A percentile compares a stretch with the other conserved stretches of the same genome.
Evolutionary conservation across 2,797 vertebrate genomes (phyloP).

Genomic region (Enteromius anoplus): DNA sequence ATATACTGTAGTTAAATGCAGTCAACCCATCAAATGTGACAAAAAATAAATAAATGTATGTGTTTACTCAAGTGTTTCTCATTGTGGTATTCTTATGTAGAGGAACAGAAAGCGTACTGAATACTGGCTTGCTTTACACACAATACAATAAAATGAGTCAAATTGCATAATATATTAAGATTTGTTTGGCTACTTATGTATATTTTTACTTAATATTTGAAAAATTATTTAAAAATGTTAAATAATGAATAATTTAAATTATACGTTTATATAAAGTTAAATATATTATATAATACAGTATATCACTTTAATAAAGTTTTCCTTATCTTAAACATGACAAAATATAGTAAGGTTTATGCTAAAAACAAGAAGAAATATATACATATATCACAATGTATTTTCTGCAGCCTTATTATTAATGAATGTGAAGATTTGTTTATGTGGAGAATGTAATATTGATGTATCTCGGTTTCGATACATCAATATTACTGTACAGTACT

Average conservation of each 20-base stretch:
- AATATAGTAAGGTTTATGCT: background rate
- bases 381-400: background rate
- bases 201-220: too few relatives aligned
- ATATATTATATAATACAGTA: too few relatives aligned
- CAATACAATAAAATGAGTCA: background rate
- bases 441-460: too few relatives aligned
- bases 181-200: too few relatives aligned
- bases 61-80: background rate
- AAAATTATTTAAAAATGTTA: background rate
- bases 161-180: background rate
- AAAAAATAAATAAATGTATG: background rate
- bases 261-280: background rate
- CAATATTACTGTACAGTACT: too few relatives aligned
- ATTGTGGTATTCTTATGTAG: background rate
- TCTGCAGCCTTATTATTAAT: background rate
- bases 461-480: too few relatives aligned
- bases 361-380: background rate
- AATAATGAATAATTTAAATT: background rate
- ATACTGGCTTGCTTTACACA: background rate
- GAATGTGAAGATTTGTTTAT: background rate
- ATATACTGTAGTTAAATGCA: background rate
- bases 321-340: background rate
- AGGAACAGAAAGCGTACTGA: background rate
- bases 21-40: constrained; percentile 2
- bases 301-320: background rate